Evolutionary conservation across 2,888 invertebrate species (phyloP), one percentile per base, ranked within the genome.

Genomic region (Xestia rhomboidea): DNA sequence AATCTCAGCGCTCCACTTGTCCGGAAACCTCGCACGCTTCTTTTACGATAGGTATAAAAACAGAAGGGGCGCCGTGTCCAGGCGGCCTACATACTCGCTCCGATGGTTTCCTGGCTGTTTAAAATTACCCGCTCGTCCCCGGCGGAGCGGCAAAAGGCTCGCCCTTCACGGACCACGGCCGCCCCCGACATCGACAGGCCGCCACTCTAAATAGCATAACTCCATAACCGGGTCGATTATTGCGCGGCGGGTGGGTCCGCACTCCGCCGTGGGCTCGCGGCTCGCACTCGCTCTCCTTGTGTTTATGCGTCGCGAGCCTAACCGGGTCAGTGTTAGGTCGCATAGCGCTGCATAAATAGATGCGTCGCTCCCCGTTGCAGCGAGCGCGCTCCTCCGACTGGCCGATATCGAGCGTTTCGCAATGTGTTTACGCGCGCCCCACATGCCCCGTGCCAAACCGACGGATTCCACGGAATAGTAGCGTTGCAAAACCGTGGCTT

Each of bases 301-400:
- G 94, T 94, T 94, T 94, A 95, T 93, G 94, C 94, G 93, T 92
- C 91, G 93, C 88, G 89, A 90, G 89, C 89, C 93, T 95, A 96
- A 95, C 95, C 95, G 92, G 96, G 96, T 96, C 96, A 96, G 96
- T 96, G 96, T 95, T 96, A 96, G 96, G 95, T 95, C 96, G 93
- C 95, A 95, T 95, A 95, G 94, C 94, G 92, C 93, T 94, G 95
- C 95, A 94, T 93, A 95, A 96, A 95, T 96, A 95, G 95, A 93
- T 90, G 89, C 90, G 85, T 88, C 86, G 89, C 89, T 85, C 90
- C 91, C 90, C 89, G 87, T 88, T 90, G 90, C 90, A 86, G 86
- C 89, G 89, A 85, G 85, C 89, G 88, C 76, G 77, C 86, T 83
- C 88, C 89, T 92, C 89, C 88, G 90, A 88, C 90, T 90, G 90